These are phyloP conservation scores for Amblyopsis hoosieri DNA, from an alignment of 2,797 vertebrate genomes.

Conservation along the genomic window DNA sequence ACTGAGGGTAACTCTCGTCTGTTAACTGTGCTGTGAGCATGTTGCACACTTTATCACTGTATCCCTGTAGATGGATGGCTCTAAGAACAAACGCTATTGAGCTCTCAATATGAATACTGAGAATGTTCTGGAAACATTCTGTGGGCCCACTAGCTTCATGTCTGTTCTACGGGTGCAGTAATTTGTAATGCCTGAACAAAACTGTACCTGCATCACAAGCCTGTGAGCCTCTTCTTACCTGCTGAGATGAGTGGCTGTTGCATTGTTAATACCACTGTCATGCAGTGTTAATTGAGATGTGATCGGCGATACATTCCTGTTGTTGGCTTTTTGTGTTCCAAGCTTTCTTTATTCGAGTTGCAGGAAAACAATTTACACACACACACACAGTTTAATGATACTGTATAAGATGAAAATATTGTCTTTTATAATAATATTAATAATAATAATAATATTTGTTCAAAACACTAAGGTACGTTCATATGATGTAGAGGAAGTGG, in stretches of 20 bases:
- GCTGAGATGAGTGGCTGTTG: conserved; percentile 11
- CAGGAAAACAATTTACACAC: neutral
- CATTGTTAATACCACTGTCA: conserved; percentile 30
- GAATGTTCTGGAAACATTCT: too few relatives aligned
- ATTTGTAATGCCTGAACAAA: neutral
- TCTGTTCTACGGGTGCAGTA: too few relatives aligned
- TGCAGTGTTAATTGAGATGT: conserved; percentile 32
- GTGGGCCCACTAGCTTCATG: too few relatives aligned
- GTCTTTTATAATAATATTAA: too few relatives aligned
- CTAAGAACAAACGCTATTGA: neutral
- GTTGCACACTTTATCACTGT: conserved; percentile 27
- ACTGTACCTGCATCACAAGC: neutral
- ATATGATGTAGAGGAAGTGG: too few relatives aligned
- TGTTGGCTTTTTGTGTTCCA: neutral
- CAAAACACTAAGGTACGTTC: too few relatives aligned
- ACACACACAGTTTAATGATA: too few relatives aligned
- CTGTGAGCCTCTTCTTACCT: neutral
- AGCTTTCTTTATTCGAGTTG: conserved; percentile 14
- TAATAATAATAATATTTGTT: too few relatives aligned
- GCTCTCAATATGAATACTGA: too few relatives aligned
- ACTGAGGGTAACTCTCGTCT: conserved; percentile 10
- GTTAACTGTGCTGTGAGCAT: conserved; percentile 27
- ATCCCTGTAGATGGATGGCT: neutral
- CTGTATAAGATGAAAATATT: too few relatives aligned
- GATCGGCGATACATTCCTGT: conserved; percentile 33